Evolutionary conservation across 2,888 invertebrate genomes (phyloP), one percentile per base, ranked within the genome.

Genomic region (Drosophila anceps): DNA sequence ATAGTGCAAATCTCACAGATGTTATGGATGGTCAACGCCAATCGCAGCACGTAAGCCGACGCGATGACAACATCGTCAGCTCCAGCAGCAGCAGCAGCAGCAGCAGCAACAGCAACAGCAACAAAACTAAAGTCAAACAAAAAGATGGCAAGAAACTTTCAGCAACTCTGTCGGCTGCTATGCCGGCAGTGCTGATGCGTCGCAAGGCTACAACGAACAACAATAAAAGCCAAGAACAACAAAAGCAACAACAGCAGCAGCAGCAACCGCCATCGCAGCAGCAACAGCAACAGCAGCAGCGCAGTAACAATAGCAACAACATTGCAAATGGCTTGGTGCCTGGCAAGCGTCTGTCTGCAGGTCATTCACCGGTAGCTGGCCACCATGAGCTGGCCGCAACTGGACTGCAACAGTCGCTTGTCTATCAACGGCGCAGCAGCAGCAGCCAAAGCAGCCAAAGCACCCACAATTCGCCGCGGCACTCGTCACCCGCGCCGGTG

Each of bases 21-120:
- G 66, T 81, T 44, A 55, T 79, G 1, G 90, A 91, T 66, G 88
- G 91, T 33, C 69, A 84, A 82, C 84, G 82, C 10, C 81, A 89
- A 43, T 89, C 91, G 44, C 84, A 85, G 75, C 92, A 91, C 90
- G 87, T 91, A 76, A 91, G 91, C 82, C 82, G 91, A 50, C 89
- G 90, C 63, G 88, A 88, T 71, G 84, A 76, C 79, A 80, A 63
- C 60, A 76, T 59, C 75, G 44, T 59, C 75, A 41, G 43, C 18
- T 24, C 39, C 46, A 65, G 53, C 59, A 61, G 43, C 43, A 65
- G 44, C 64, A 67, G 20, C 54, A 60, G 33, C 33, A 65, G 43
- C 65, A 65, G 13, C 69, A 46, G 10, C 53, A 60, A 24, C 69
- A 69, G 20, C 54, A 80, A 29, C 73, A 70, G 24, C 31, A 53